Evolutionary conservation across 1,140 invertebrate genomes (phyloP).

Genomic region (Ceratitis capitata): DNA sequence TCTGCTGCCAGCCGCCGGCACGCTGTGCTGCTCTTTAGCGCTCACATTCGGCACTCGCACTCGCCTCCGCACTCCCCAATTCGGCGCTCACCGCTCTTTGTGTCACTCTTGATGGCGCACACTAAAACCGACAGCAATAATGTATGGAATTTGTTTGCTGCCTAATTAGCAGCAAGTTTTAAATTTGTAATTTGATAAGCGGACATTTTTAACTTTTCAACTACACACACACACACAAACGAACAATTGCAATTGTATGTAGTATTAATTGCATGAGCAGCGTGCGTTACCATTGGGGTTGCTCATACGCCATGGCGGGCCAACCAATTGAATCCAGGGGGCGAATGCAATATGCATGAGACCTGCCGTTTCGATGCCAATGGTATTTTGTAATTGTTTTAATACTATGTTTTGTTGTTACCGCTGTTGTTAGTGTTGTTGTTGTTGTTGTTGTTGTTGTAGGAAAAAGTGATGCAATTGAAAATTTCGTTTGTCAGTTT

Average conservation of each 20-base stretch:
- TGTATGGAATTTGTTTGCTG: slow-evolving; percentile 53
- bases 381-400: slow-evolving; percentile 27
- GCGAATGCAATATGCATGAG: slow-evolving; percentile 14
- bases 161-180: slow-evolving; percentile 64
- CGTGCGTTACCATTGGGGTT: neutral
- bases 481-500: slow-evolving; percentile 49
- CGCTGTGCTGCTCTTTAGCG: too few species aligned
- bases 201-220: slow-evolving; percentile 61
- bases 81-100: neutral
- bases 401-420: neutral
- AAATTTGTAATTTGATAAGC: slow-evolving; percentile 64
- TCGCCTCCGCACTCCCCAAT: neutral
- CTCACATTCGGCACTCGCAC: neutral
- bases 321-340: neutral
- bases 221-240: neutral
- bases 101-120: slow-evolving; percentile 5
- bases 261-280: neutral
- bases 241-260: neutral
- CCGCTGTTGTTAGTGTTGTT: neutral
- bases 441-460: neutral
- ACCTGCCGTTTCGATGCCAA: neutral
- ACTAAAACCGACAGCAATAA: slow-evolving; percentile 43
- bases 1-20: too few species aligned
- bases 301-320: neutral
- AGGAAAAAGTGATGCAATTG: slow-evolving; percentile 23